Base-by-base conservation (phyloP, 1,140 invertebrate genomes). In the Apis dorsata region DNA sequence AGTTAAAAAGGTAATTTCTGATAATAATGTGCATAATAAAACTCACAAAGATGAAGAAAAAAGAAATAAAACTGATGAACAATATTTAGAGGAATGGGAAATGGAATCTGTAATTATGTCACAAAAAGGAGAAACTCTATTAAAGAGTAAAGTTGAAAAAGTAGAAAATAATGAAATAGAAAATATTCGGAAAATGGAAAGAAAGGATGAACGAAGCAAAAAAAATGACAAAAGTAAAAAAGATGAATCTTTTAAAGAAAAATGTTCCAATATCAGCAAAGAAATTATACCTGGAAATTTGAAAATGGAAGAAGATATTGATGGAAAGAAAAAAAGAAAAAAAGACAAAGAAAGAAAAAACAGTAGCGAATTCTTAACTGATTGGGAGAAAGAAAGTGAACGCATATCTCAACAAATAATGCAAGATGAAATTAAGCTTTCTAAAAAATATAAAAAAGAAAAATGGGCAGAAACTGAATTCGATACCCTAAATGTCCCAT, bases 381-480 rank as follows among this genome's bases (percentile, higher is more conserved):
- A 88, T 10, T 88, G 85, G 87, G 85, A 90, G 68, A 86, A 72
- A 19, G 80, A 85, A 2, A 75, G 72, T 17, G 83, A 88, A 19
- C 75, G 84, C 28, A 86, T 89, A 28, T 70, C 85, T 11, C 81
- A 86, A 28, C 83, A 66, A 68, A 88, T 72, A 49, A 88, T 69
- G 66, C 84, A 87, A 55, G 87, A 91, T 8, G 86, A 91, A n/a
- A 81, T 51, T 12, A 83, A 72, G 13, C 59, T 63, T 34, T 88
- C 63, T 0, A 88, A 82, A 60, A 89, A 81, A 75, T 80, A 79
- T 24, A 89, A 90, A 69, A 84, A 86, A 55, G 76, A 82, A 55
- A 80, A 85, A 83, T 93, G 92, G 91, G 65, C 86, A 8, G 90
- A 91, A 59, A 90, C 90, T 0, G 93, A 94, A 66, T 93, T 94